Evolutionary conservation across 2,113 vertebrate genomes (phyloP), one percentile per base, ranked within the genome.

Genomic region (Psilopsiagon aurifrons): DNA sequence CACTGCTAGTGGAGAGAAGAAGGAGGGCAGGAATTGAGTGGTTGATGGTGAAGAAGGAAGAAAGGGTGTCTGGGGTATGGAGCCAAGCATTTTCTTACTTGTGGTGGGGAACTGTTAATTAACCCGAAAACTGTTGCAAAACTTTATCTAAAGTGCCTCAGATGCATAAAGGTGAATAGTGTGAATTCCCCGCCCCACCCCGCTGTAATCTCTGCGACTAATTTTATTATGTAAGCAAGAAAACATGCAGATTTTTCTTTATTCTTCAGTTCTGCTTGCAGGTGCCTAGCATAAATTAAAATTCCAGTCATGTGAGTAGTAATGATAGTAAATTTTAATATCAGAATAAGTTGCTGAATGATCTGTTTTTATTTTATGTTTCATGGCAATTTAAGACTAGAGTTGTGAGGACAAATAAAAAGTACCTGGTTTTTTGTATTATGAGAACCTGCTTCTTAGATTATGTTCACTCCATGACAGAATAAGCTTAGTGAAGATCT

Each of bases 341-440:
- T 5, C 39, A 39, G 86, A 83, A 67, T 90, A 78, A 19, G 3
- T 93, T 67, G 41, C 51, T 64, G 51, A 82, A 47, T 54, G 18
- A 51, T 68, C 33, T 64, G 14, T 39, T 55, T 77, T 77, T 3
- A 18, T 80, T 41, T 81, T 60, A 35, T 22, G 11, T 86, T 49
- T 90, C 8, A 2, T 31, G 44, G 15, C 35, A 68, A 13, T 78
- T 94, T 81, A 51, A 78, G 76, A n/a, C 19, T 19, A 20, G 33
- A 24, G 27, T 64, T 78, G 24, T 23, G 82, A 44, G 28, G 73
- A 46, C 7, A 75, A 67, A 71, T 54, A 69, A 64, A 88, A 77
- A 39, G 31, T 0, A 11, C 22, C 27, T 35, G 10, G 0, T 27
- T 84, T 85, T 68, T 66, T 70, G 4, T 71, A 10, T 31, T 47